These are phyloP conservation scores for Thecophora atra DNA, from an alignment of 2,888 invertebrate species.

Conservation along the genomic window DNA sequence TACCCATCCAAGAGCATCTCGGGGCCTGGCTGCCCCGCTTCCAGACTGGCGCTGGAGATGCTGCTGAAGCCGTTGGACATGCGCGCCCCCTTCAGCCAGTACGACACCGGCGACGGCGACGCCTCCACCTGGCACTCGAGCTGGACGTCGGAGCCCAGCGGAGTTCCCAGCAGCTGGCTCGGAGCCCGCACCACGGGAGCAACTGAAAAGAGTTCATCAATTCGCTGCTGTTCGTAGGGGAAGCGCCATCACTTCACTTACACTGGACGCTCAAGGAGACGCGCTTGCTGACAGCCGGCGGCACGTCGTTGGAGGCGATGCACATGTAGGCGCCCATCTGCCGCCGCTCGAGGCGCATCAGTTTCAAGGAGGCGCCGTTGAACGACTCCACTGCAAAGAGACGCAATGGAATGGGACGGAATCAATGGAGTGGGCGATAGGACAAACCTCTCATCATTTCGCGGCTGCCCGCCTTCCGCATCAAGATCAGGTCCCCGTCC, in stretches of 20 bases:
- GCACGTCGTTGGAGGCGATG: conserved; percentile 91
- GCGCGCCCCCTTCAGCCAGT: conserved; percentile 66
- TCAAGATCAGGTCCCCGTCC: conserved; percentile 73
- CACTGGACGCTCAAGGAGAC: conserved; percentile 89
- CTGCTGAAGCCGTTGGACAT: conserved; percentile 61
- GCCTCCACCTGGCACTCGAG: conserved; percentile 90
- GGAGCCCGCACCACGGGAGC: conserved; percentile 89
- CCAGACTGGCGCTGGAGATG: conserved; percentile 56
- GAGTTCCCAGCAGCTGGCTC: conserved; percentile 88
- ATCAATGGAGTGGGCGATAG: conserved; percentile 10
- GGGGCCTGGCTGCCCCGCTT: conserved; percentile 64
- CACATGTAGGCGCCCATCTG: conserved; percentile 94
- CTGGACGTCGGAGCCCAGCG: conserved; percentile 84
- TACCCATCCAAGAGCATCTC: conserved; percentile 88
- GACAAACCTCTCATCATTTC: conserved; percentile 65
- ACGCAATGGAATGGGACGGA: neutral
- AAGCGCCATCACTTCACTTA: conserved; percentile 70
- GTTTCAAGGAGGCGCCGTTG: conserved; percentile 77
- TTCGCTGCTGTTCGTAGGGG: neutral
- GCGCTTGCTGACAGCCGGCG: conserved; percentile 88
- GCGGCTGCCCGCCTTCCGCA: conserved; percentile 68
- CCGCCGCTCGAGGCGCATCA: conserved; percentile 83
- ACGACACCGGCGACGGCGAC: conserved; percentile 72
- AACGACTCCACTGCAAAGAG: conserved; percentile 74
- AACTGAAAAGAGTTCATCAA: conserved; percentile 69